Conservation (phyloP, 2,888 invertebrate genomes). For the Teleiodes luculella region DNA sequence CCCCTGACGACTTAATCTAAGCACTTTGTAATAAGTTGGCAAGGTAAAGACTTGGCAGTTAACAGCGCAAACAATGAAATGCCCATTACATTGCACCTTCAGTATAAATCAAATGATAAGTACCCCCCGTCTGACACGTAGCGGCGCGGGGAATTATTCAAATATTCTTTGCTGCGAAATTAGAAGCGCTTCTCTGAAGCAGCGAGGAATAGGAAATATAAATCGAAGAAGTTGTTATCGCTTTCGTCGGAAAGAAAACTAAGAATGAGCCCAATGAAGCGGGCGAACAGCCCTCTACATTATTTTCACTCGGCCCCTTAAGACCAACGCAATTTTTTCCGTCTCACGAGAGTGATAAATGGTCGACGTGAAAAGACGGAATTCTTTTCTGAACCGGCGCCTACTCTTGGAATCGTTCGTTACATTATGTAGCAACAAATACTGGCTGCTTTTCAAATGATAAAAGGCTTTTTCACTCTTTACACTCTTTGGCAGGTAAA, state of each 20-base stretch:
- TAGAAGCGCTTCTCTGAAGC: too few relatives aligned
- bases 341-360: slow-evolving; percentile 55
- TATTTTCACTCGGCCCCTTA: slow-evolving; percentile 50
- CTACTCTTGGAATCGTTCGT: slow-evolving; percentile 2
- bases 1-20: background rate
- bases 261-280: slow-evolving; percentile 5
- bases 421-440: slow-evolving; percentile 1
- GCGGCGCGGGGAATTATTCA: background rate
- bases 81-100: slow-evolving; percentile 12
- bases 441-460: background rate
- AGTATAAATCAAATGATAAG: slow-evolving; percentile 16
- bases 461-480: background rate
- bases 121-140: background rate
- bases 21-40: slow-evolving; percentile 4
- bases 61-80: slow-evolving; percentile 16
- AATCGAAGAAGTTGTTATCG: background rate
- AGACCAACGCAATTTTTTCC: slow-evolving; percentile 56
- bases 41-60: background rate
- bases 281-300: slow-evolving; percentile 36
- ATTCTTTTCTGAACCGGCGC: slow-evolving; percentile 40
- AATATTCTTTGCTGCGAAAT: background rate
- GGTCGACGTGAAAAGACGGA: slow-evolving; percentile 49
- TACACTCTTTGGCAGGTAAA: background rate
- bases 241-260: background rate
- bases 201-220: background rate